phyloP scores from a whole-genome alignment of 2,113 vertebrate species.

The Dipodomys spectabilis region DNA sequence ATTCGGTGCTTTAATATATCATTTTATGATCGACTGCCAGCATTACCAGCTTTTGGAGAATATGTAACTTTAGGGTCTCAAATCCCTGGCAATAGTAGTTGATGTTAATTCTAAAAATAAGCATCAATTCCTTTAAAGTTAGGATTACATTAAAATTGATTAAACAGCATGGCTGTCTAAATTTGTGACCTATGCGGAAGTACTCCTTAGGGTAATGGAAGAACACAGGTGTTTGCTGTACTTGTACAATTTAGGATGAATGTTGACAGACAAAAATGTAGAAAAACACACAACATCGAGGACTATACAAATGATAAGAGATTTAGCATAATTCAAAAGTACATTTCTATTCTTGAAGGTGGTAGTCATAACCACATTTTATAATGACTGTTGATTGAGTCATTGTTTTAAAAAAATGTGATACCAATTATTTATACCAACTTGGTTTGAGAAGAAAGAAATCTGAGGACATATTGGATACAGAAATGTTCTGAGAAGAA shows the following conservation, averaged over 20 bases:
- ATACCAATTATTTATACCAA: not conserved
- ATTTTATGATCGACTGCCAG: not conserved
- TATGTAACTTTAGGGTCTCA: not conserved
- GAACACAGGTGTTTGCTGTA: not conserved
- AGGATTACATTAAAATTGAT: constrained; percentile 12
- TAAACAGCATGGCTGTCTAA: not conserved
- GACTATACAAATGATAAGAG: not conserved
- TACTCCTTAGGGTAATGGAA: not conserved
- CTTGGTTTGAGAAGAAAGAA: not conserved
- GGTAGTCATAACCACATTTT: not conserved
- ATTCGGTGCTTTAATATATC: not conserved
- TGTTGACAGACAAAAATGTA: not conserved
- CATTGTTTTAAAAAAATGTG: not conserved
- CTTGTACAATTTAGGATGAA: not conserved
- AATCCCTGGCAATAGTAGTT: not conserved
- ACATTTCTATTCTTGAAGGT: not conserved
- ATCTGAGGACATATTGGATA: not conserved
- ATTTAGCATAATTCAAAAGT: not conserved
- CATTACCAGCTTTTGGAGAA: not conserved
- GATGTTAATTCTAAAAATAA: constrained; percentile 42
- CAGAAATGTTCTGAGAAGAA: not conserved
- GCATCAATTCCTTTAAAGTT: not conserved
- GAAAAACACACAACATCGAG: not conserved
- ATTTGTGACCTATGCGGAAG: not conserved
- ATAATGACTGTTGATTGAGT: not conserved